Evolutionary conservation across 2,113 vertebrate genomes (phyloP).

Genomic region (Hyperoodon ampullatus): DNA sequence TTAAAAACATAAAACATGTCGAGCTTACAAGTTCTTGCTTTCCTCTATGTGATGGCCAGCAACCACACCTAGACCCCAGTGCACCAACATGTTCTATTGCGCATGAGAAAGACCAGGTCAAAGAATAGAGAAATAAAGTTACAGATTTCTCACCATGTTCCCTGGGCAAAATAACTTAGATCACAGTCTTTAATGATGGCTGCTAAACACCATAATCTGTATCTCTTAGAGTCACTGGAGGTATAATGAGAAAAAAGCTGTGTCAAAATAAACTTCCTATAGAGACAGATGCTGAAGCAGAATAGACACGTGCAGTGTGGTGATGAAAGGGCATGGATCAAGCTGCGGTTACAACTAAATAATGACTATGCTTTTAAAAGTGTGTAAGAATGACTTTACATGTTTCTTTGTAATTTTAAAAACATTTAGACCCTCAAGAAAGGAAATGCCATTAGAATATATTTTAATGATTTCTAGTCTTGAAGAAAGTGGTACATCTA

Average conservation of each 20-base stretch:
- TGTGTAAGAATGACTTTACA: neutral
- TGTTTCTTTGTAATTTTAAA: neutral
- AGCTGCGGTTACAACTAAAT: neutral
- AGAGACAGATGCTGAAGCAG: neutral
- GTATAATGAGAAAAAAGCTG: neutral
- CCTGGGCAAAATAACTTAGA: neutral
- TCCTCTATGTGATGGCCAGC: neutral
- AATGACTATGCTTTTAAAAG: neutral
- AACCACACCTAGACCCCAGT: neutral
- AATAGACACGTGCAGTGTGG: neutral
- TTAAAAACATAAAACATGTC: neutral
- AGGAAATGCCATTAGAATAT: neutral
- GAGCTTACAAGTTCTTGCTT: neutral
- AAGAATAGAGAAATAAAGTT: neutral
- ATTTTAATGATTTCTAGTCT: neutral
- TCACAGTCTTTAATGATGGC: neutral
- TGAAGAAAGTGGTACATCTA: neutral
- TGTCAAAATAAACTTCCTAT: neutral
- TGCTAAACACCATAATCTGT: neutral
- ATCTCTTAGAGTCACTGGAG: neutral
- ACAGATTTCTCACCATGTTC: neutral
- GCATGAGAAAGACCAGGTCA: neutral
- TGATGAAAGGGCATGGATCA: neutral
- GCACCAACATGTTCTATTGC: neutral
- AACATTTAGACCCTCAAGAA: slow-evolving; percentile 19